A percentile compares a stretch with the other conserved stretches of the same genome.
Conservation (phyloP, 2,113 vertebrate genomes). For the Syngnathus typhle region DNA sequence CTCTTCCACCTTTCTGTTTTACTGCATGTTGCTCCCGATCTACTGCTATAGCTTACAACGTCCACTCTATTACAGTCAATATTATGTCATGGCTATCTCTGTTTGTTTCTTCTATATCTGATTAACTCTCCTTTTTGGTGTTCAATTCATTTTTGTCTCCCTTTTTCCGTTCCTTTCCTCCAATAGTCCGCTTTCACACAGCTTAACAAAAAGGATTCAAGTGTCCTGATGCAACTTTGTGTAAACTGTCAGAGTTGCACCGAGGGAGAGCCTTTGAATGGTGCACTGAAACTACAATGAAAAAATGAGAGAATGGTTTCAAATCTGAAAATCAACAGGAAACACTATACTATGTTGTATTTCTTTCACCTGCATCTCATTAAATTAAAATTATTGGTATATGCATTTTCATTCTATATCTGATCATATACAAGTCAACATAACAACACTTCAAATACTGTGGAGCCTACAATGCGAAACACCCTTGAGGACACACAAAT, state of each 20-base stretch:
- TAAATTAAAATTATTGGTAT: not conserved
- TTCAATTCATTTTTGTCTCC: not conserved
- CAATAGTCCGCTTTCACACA: constrained; percentile 23
- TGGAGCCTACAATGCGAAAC: not conserved
- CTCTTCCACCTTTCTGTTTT: constrained; percentile 21
- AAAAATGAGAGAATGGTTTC: constrained; percentile 30
- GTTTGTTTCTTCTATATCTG: constrained; percentile 3
- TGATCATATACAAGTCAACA: not conserved
- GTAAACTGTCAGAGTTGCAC: constrained; percentile 55
- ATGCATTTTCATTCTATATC: not conserved
- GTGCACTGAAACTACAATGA: constrained; percentile 37
- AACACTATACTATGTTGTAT: not conserved
- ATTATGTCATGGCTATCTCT: constrained; percentile 2
- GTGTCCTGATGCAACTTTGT: constrained; percentile 58
- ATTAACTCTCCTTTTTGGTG: constrained; percentile 3
- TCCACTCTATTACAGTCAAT: constrained; percentile 1
- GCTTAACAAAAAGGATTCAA: constrained; percentile 45
- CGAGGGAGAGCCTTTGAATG: constrained; percentile 32
- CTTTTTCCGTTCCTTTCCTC: constrained; percentile 21
- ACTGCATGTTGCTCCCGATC: constrained; percentile 17
- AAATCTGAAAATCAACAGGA: not conserved
- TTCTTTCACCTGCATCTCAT: not conserved
- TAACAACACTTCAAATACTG: not conserved
- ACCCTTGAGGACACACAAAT: too few relatives aligned
- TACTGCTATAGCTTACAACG: constrained; percentile 9